These are phyloP conservation scores for Platorchestia sp. DNA, from an alignment of 1,140 invertebrate species.

Conservation along the genomic window DNA sequence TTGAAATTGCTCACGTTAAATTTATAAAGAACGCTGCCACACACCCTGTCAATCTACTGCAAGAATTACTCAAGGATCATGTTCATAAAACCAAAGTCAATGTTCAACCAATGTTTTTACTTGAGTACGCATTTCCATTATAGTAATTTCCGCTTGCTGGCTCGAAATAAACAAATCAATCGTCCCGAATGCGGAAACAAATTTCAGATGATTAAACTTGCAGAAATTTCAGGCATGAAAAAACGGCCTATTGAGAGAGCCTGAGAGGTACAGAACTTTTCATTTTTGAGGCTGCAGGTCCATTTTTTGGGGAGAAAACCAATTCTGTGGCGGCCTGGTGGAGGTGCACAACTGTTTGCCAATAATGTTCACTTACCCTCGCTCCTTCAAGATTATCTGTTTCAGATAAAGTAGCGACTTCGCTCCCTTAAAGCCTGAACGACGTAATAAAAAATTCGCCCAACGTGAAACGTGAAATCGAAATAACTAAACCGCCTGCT, in stretches of 20 bases:
- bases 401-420: constrained; percentile 27
- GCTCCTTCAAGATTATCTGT: constrained; percentile 27
- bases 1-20: no score
- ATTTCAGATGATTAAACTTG: neutral
- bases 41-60: no score
- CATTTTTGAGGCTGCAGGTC: neutral
- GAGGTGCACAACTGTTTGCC: neutral
- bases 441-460: neutral
- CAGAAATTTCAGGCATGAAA: neutral
- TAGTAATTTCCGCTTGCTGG: neutral
- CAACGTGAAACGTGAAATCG: neutral
- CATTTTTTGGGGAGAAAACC: neutral
- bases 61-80: no score
- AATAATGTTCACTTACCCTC: neutral
- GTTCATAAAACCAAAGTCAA: no score
- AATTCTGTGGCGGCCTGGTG: neutral
- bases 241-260: neutral
- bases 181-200: neutral
- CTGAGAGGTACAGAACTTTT: neutral
- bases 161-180: neutral
- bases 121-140: neutral
- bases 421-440: neutral
- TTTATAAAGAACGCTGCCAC: no score
- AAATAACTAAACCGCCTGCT: neutral
- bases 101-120: no score